Evolutionary conservation across 2,888 invertebrate species (phyloP).

Genomic region (Nymphalis polychloros): DNA sequence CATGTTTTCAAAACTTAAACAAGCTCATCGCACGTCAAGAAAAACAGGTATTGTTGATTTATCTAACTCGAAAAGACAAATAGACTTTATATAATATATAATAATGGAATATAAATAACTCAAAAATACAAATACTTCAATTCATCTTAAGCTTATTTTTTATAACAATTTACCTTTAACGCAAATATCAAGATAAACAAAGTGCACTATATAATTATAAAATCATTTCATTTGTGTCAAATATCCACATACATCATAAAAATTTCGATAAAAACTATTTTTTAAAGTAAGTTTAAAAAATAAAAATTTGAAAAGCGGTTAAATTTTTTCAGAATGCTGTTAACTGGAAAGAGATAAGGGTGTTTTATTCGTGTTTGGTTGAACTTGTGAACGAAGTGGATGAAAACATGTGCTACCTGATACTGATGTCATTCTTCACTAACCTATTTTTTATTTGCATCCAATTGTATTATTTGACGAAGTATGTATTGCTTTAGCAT

Average conservation of each 20-base stretch:
- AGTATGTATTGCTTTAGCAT: conserved; percentile 66
- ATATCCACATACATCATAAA: too few species aligned
- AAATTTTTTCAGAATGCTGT: conserved; percentile 43
- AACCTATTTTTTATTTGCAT: conserved; percentile 87
- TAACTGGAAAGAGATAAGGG: conserved; percentile 48
- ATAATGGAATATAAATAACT: too few species aligned
- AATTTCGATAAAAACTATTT: background rate
- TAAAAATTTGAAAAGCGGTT: background rate
- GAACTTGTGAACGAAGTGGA: conserved; percentile 81
- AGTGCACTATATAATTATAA: too few species aligned
- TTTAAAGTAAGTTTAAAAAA: background rate
- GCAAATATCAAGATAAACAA: too few species aligned
- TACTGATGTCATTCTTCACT: conserved; percentile 62
- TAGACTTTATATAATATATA: too few species aligned
- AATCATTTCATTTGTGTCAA: too few species aligned
- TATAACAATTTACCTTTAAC: too few species aligned
- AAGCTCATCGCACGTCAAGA: conserved; percentile 47
- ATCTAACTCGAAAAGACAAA: too few species aligned
- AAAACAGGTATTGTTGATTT: conserved; percentile 30
- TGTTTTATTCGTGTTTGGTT: conserved; percentile 51
- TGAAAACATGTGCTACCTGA: conserved; percentile 66
- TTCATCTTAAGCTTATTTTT: too few species aligned
- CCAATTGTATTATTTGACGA: conserved; percentile 84
- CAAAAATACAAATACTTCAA: too few species aligned
- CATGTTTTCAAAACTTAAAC: conserved; percentile 75